These are phyloP conservation scores for Anolis carolinensis DNA, from an alignment of 2,113 vertebrate genomes.

Conservation along the genomic window DNA sequence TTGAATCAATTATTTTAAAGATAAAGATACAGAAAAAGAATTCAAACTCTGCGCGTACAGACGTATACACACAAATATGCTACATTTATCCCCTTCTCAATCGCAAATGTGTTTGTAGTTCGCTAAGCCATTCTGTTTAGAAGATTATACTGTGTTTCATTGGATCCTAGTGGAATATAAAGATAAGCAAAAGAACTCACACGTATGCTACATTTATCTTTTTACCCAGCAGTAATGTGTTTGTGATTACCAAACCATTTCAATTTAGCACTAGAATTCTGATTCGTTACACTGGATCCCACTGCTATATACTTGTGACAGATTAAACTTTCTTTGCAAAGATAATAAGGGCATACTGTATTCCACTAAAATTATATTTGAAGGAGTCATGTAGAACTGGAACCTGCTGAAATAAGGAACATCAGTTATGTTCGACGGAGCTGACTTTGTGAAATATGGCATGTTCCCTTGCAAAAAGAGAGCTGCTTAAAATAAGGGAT, in stretches of 20 bases:
- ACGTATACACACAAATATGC: neutral
- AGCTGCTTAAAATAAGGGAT: neutral
- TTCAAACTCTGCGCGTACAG: neutral
- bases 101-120: conserved; percentile 5
- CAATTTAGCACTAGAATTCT: conserved; percentile 12
- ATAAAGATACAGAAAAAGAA: conserved; percentile 22
- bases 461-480: neutral
- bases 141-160: conserved; percentile 32
- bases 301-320: neutral
- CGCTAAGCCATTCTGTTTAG: conserved; percentile 21
- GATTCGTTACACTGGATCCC: neutral
- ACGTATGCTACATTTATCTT: neutral
- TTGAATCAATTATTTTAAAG: conserved; percentile 45
- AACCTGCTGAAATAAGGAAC: neutral
- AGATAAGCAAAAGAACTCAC: neutral
- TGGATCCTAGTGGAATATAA: neutral
- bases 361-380: neutral
- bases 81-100: conserved; percentile 19
- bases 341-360: neutral
- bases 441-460: conserved; percentile 11
- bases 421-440: neutral
- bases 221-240: neutral
- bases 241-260: conserved; percentile 11
- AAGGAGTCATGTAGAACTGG: neutral
- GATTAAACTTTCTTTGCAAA: conserved; percentile 5